A percentile compares a stretch with the other conserved stretches of the same genome.
phyloP scores from a whole-genome alignment of 92 coral and sea anemone genomes.

The Phenganax stokvisi region DNA sequence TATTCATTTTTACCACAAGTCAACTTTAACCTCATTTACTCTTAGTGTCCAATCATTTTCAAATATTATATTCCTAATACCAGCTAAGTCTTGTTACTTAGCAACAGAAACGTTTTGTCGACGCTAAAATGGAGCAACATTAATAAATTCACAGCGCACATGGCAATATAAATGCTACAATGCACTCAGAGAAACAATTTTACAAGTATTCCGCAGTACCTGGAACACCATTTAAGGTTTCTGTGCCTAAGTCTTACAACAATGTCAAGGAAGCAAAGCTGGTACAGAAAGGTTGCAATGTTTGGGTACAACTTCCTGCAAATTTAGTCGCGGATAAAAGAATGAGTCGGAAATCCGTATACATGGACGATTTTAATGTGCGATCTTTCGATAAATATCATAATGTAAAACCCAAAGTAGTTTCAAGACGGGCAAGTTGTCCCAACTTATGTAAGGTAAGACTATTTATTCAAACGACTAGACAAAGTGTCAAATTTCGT shows the following conservation, averaged over 20 bases:
- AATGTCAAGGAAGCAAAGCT: slow-evolving; percentile 32
- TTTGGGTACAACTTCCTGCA: slow-evolving; percentile 36
- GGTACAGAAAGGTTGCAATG: slow-evolving; percentile 24
- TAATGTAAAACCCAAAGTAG: slow-evolving; percentile 24
- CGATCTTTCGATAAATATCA: background rate
- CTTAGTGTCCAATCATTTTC: background rate
- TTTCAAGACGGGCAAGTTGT: slow-evolving; percentile 9
- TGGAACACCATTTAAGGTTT: slow-evolving; percentile 13
- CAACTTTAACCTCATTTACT: background rate
- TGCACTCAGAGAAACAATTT: background rate
- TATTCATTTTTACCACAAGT: background rate
- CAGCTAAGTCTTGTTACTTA: background rate
- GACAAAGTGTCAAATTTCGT: slow-evolving; percentile 1
- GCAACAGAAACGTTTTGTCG: slow-evolving; percentile 4
- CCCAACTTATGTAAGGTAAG: slow-evolving; percentile 13
- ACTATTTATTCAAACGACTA: background rate
- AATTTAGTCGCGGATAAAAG: slow-evolving; percentile 20
- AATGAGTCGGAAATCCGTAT: slow-evolving; percentile 24
- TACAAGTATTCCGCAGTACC: slow-evolving; percentile 3
- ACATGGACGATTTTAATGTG: slow-evolving; percentile 18
- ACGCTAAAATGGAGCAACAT: background rate
- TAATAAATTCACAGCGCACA: background rate
- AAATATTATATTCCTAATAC: background rate
- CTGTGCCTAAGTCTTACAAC: slow-evolving; percentile 28
- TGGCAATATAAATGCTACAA: background rate